A percentile compares a stretch with the other conserved stretches of the same genome.
phyloP scores from a whole-genome alignment of 1,140 invertebrate genomes.

The Coelopa frigida region DNA sequence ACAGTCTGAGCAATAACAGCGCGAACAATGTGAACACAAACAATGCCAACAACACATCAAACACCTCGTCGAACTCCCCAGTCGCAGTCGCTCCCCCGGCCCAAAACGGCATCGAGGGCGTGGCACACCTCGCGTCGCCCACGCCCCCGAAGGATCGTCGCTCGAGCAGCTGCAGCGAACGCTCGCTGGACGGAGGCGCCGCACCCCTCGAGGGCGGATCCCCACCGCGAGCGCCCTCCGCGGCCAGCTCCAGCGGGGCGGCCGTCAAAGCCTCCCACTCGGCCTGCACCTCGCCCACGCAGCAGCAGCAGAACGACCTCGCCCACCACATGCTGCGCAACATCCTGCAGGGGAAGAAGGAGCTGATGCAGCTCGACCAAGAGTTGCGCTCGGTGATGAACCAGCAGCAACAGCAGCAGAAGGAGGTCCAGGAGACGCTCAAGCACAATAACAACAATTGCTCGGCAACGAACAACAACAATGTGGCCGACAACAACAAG shows the following conservation, averaged over 20 bases:
- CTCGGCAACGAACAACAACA: conserved; percentile 43
- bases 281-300: conserved; percentile 29
- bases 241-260: conserved; percentile 13
- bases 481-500: conserved; percentile 41
- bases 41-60: conserved; percentile 16
- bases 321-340: conserved; percentile 76
- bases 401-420: conserved; percentile 50
- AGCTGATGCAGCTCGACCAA: conserved; percentile 58
- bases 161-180: conserved; percentile 37
- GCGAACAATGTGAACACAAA: conserved; percentile 21
- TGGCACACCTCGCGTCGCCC: conserved; percentile 3
- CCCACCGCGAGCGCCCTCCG: conserved; percentile 30
- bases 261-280: conserved; percentile 25
- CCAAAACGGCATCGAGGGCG: background rate
- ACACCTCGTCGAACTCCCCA: too few relatives aligned
- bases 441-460: conserved; percentile 43
- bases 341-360: conserved; percentile 76
- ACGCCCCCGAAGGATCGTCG: conserved; percentile 16
- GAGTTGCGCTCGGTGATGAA: conserved; percentile 48
- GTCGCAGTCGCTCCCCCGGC: conserved; percentile 13
- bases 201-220: conserved; percentile 20
- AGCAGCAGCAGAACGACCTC: conserved; percentile 55
- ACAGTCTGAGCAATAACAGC: conserved; percentile 31
- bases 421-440: conserved; percentile 48
- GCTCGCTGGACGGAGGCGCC: conserved; percentile 27